Conservation (phyloP, 2,888 invertebrate genomes). For the Eulithis testata region DNA sequence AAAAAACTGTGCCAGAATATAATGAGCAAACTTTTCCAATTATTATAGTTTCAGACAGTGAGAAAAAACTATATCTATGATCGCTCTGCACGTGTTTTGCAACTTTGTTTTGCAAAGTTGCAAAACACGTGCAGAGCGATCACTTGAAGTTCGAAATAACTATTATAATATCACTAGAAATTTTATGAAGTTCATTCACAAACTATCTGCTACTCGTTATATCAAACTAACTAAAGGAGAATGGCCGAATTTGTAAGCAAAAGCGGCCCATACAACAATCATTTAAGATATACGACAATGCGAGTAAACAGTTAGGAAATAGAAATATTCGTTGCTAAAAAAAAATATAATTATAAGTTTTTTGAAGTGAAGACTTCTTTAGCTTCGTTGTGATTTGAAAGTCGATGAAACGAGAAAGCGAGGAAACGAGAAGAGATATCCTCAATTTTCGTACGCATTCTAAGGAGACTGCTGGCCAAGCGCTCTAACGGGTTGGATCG, state of each 20-base stretch:
- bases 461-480: no score
- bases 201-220: neutral
- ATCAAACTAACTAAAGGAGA: neutral
- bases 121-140: slow-evolving; percentile 22
- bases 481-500: no score
- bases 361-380: no score
- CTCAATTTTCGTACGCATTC: no score
- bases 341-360: no score
- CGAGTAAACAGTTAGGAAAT: no score
- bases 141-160: slow-evolving; percentile 15
- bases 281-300: neutral
- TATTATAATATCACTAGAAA: slow-evolving; percentile 1
- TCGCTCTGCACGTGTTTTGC: no score
- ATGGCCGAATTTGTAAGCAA: neutral
- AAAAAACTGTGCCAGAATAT: slow-evolving; percentile 69
- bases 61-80: slow-evolving; percentile 56
- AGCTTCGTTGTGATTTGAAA: no score
- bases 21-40: slow-evolving; percentile 82
- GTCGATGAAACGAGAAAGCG: no score
- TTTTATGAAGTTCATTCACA: neutral
- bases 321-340: no score
- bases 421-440: no score
- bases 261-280: neutral
- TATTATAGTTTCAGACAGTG: slow-evolving; percentile 69
- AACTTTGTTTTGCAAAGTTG: no score